phyloP scores from a whole-genome alignment of 2,888 invertebrate genomes.

The Xestia xanthographa region DNA sequence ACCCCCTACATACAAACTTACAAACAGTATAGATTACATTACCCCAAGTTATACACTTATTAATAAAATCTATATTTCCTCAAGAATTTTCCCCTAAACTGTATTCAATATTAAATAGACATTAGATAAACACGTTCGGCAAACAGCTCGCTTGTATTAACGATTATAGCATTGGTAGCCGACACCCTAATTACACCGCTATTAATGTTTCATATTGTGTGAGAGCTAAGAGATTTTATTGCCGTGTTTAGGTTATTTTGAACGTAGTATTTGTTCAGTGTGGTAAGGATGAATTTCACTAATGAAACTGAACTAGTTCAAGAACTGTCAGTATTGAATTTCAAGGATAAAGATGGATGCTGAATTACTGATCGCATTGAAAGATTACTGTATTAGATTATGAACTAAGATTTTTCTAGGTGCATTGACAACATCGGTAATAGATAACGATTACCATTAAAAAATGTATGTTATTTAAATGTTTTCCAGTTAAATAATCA shows the following conservation, averaged over 20 bases:
- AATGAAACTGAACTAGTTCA: background rate
- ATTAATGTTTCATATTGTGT: conserved; percentile 37
- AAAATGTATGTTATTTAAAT: background rate
- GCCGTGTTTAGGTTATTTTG: conserved; percentile 35
- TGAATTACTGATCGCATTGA: background rate
- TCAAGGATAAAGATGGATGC: background rate
- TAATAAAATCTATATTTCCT: conserved; percentile 22
- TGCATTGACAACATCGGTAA: background rate
- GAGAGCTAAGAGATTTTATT: conserved; percentile 40
- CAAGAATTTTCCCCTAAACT: conserved; percentile 33
- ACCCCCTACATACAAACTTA: no score
- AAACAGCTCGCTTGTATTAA: conserved; percentile 41
- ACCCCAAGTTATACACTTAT: background rate
- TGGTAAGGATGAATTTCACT: background rate
- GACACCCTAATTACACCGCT: conserved; percentile 46
- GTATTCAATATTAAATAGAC: conserved; percentile 40
- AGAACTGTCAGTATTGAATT: background rate
- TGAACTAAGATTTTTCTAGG: background rate
- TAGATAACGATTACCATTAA: background rate
- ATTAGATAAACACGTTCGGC: conserved; percentile 45
- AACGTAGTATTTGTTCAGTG: conserved; percentile 14
- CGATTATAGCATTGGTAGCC: conserved; percentile 43
- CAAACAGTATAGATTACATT: no score
- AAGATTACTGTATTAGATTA: background rate
- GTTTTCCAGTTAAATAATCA: background rate